Conservation (phyloP, 2,888 invertebrate species). For the Oscheius sp. region DNA sequence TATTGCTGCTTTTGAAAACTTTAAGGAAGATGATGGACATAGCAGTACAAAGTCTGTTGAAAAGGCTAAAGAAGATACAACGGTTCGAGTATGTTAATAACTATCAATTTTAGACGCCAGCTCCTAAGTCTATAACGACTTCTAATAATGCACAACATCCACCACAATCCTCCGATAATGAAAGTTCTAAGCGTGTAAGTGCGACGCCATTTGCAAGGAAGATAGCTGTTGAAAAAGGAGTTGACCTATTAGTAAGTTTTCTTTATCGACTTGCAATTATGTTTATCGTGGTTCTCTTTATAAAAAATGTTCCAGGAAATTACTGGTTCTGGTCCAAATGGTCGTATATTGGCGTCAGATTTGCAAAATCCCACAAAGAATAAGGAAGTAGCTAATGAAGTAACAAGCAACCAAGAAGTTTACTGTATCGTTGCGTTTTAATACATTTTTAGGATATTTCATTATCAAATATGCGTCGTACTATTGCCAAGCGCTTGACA, state of each 20-base stretch:
- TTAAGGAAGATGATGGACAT: constrained; percentile 55
- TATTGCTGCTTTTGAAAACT: constrained; percentile 91
- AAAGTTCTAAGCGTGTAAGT: constrained; percentile 79
- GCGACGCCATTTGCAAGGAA: constrained; percentile 92
- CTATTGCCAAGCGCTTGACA: constrained; percentile 78
- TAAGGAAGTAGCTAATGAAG: constrained; percentile 52
- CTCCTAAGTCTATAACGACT: background rate
- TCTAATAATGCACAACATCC: background rate
- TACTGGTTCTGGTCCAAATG: constrained; percentile 73
- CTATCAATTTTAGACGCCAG: background rate
- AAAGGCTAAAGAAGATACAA: background rate
- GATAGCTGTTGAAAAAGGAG: constrained; percentile 82
- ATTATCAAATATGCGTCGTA: constrained; percentile 64
- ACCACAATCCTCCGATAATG: constrained; percentile 30
- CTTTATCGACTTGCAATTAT: background rate
- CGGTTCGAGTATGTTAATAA: too few relatives aligned
- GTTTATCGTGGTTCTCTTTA: constrained; percentile 20
- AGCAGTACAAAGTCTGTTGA: background rate
- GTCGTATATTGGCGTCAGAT: constrained; percentile 68
- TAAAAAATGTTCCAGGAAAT: constrained; percentile 54
- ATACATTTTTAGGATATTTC: constrained; percentile 38
- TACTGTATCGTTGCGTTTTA: constrained; percentile 22
- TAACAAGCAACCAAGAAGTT: too few relatives aligned
- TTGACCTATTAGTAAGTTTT: constrained; percentile 75
- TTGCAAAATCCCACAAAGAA: constrained; percentile 72